Base-by-base conservation (phyloP, 1,140 invertebrate genomes). In the Pogonomyrmex californicus region DNA sequence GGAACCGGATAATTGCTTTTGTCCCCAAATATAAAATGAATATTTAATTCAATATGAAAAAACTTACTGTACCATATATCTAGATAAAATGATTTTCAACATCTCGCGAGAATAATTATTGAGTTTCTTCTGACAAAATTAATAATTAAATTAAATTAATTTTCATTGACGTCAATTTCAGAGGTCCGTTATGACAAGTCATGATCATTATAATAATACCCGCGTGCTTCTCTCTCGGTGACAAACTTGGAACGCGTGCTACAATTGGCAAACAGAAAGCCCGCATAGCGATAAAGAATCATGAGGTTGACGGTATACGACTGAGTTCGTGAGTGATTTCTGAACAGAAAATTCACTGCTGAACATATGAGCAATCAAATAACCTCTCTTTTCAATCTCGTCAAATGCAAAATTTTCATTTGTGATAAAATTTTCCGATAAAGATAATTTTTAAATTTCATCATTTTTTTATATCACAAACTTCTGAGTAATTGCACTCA, bases 201-300 rank as follows among this genome's bases (percentile, higher is more conserved):
- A 23, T 41, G 33, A 83, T 83, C 79, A 30, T 7, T 58, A 51
- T 82, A 75, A 51, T 82, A 75, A 83, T 60, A 60, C 41, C 44
- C 7, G 54, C 79, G 79, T n/a, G n/a, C 58, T 49, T 60, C 68
- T 38, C 41, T 82, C 70, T 9, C 60, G 49, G 23, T 83, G 68
- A 83, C 68, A 75, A 83, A 83, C 54, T 83, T 75, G 54, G 30
- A 30, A 3, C 71, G 58, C 51, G 54, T 82, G 66, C 12, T 12
- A 58, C 68, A 30, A 83, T 83, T 83, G 79, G 79, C 79, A 83
- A 83, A 83, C 41, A 62, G 68, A 75, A 83, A 75, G 33, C 54
- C 79, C 79, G 79, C 51, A 75, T 75, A 60, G 6, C 41, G 68
- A 82, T 82, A 82, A 83, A 54, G 54, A 83, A 73, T 75, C 41